Percentiles rank a stretch among this genome's conserved stretches.
These are phyloP conservation scores for Nycticryphes semicollaris DNA, from an alignment of 2,113 vertebrate species.

Conservation along the genomic window DNA sequence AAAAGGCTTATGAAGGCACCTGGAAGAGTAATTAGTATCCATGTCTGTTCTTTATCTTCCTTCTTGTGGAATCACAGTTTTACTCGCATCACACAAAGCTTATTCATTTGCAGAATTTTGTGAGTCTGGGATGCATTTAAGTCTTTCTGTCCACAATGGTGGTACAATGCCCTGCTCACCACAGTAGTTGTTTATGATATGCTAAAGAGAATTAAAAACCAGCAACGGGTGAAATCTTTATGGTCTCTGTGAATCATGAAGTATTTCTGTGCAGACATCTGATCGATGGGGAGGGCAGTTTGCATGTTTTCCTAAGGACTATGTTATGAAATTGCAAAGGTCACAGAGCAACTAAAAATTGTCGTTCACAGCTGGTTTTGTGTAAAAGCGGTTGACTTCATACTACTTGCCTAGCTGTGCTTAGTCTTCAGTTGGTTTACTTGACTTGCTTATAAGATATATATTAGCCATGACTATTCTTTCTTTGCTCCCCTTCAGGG, in stretches of 20 bases:
- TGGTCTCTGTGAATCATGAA: neutral
- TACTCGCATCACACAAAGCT: neutral
- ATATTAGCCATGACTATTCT: neutral
- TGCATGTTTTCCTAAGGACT: neutral
- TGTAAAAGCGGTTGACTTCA: neutral
- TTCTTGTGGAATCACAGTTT: neutral
- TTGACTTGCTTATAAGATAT: neutral
- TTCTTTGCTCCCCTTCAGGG: neutral
- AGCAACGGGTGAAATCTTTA: neutral
- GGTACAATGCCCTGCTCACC: neutral
- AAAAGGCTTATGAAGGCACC: neutral
- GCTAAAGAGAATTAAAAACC: neutral
- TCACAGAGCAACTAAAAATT: neutral
- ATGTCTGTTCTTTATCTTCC: neutral
- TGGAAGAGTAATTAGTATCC: neutral
- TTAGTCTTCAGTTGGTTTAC: neutral
- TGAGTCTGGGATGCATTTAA: neutral
- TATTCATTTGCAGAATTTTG: neutral
- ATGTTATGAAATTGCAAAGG: neutral
- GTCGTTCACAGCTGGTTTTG: neutral
- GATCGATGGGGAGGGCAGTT: neutral
- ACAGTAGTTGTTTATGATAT: neutral
- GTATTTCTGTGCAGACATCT: neutral
- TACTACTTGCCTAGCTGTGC: neutral
- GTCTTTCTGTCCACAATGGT: neutral